phyloP scores from a whole-genome alignment of 2,888 invertebrate genomes.

The Galeopsomyia nigrocyanea region DNA sequence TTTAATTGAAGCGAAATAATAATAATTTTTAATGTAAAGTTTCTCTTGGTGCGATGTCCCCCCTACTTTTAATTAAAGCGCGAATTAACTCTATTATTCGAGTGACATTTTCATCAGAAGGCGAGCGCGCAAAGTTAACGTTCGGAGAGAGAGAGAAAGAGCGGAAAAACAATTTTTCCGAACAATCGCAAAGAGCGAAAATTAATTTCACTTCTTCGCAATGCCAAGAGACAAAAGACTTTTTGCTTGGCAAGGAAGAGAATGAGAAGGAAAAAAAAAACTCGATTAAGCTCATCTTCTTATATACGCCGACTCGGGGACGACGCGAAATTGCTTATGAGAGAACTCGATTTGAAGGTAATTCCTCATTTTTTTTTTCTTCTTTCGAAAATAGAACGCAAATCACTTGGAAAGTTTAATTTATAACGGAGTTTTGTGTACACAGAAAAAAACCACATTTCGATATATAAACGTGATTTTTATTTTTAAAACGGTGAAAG shows the following conservation, averaged over 20 bases:
- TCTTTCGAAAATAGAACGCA: constrained; percentile 30
- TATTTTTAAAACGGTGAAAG: constrained; percentile 15
- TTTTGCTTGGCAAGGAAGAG: no score
- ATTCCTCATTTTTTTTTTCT: no score
- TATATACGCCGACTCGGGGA: constrained; percentile 1
- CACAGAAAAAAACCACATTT: constrained; percentile 3
- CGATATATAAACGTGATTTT: constrained; percentile 8
- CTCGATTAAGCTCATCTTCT: constrained; percentile 41
- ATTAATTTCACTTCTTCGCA: constrained; percentile 32
- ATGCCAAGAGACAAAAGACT: background rate
- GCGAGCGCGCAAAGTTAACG: constrained; percentile 32
- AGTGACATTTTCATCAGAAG: constrained; percentile 37
- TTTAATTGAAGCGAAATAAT: constrained; percentile 40
- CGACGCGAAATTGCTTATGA: constrained; percentile 29
- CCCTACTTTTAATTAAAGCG: constrained; percentile 39
- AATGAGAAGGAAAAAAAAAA: constrained; percentile 2
- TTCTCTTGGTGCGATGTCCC: constrained; percentile 22
- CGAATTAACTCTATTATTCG: constrained; percentile 39
- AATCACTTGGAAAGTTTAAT: constrained; percentile 34
- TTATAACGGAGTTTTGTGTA: constrained; percentile 5
- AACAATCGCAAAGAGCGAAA: constrained; percentile 32
- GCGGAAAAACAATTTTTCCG: constrained; percentile 31
- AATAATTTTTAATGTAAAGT: constrained; percentile 38
- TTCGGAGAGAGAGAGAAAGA: constrained; percentile 6
- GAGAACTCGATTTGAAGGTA: constrained; percentile 28